Percentiles rank a stretch among this genome's conserved stretches.
Evolutionary conservation across 1,140 invertebrate species (phyloP).

Genomic region (Caenorhabditis brenneri): DNA sequence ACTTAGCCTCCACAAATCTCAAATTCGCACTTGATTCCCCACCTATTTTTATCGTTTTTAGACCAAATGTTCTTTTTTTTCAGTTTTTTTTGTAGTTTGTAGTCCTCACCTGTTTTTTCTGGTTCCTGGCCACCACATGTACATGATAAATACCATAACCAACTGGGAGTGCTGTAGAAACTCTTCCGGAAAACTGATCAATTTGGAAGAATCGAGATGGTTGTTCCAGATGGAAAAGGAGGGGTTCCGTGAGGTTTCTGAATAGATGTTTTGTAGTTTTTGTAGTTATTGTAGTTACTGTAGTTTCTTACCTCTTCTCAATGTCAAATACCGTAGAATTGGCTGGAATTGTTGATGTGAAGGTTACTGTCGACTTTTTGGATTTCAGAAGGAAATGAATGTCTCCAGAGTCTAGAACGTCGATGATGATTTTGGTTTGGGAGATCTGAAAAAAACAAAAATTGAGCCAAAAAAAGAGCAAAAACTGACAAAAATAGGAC

Average conservation of each 20-base stretch:
- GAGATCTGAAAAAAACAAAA: not conserved
- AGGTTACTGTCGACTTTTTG: not conserved
- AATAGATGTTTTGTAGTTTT: not conserved
- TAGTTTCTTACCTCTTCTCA: not conserved
- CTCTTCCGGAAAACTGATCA: not conserved
- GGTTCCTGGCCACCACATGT: not conserved
- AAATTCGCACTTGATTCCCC: no score
- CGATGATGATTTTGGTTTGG: not conserved
- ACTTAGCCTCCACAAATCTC: no score
- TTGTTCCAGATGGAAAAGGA: not conserved
- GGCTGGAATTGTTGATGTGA: not conserved
- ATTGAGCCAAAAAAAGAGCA: no score
- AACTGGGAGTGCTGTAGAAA: conserved; percentile 1
- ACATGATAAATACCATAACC: conserved; percentile 41
- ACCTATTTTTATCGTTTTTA: no score
- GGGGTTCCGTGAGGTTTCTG: not conserved
- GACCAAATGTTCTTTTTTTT: no score
- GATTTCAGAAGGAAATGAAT: not conserved
- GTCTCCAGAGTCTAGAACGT: conserved; percentile 4
- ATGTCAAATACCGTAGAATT: not conserved
- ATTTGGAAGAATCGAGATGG: conserved; percentile 23
- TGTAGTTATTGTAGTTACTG: not conserved
- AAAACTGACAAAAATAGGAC: not conserved
- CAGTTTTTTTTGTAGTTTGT: no score
- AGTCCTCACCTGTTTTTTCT: not conserved